Evolutionary conservation across 2,113 vertebrate species (phyloP), one percentile per base, ranked within the genome.

Genomic region (Psephotus haematonotus): DNA sequence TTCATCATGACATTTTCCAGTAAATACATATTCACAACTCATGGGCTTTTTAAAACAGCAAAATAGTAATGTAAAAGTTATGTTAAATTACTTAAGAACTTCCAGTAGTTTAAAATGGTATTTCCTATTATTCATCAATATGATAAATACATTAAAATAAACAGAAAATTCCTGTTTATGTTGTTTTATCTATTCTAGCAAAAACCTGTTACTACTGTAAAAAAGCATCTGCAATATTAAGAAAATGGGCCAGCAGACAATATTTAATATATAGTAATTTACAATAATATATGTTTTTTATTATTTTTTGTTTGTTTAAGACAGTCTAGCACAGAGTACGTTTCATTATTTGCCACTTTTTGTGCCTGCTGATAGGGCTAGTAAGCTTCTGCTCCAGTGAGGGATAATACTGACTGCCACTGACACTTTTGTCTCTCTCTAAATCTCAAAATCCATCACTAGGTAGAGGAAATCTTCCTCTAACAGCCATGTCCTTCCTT

Each of bases 361-460:
- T 91, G 82, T 96, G 33, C 62, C 50, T 97, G 93, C 94, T 92
- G 31, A 88, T 35, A 63, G 22, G 49, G 29, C 41, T 96, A 70
- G 88, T 97, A 96, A 98, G 94, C 95, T 96, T 72, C 81, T 96
- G 81, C 78, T 97, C 85, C 96, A 86, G 70, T 77, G 67, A 93
- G 93, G 97, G 97, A 98, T 97, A 97, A 98, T 53, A 91, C 94
- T 93, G 94, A 93, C 97, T 97, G 95, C 94, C 86, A 92, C 69
- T 96, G 96, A 96, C 96, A 97, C 98, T 98, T 97, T 97, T 96
- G 95, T 95, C 97, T 96, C 65, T 82, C 39, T 94, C 81, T 96
- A 98, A 98, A 98, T 98, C 98, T 98, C 67, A 93, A 98, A 98
- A 98, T 98, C 98, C 97, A 95, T 18, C 94, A 97, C 90, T 63